Evolutionary conservation across 2,113 vertebrate genomes (phyloP).

Genomic region (Tychaedon coryphoeus): DNA sequence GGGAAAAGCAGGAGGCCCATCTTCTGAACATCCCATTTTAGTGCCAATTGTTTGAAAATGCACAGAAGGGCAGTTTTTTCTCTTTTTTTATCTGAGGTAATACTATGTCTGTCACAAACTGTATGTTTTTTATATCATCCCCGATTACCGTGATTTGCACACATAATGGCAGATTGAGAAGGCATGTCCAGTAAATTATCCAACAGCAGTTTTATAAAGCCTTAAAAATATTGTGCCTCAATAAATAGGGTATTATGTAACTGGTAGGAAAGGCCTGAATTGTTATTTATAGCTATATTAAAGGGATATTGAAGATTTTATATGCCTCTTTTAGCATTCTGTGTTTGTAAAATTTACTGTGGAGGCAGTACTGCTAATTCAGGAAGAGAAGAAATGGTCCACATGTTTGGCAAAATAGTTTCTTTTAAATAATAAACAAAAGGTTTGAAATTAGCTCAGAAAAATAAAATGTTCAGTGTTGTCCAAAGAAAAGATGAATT

Average conservation of each 20-base stretch:
- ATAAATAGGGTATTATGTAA: background rate
- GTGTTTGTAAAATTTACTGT: background rate
- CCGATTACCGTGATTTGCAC: background rate
- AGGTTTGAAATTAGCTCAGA: background rate
- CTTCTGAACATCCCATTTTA: background rate
- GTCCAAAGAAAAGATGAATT: background rate
- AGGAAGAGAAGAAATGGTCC: background rate
- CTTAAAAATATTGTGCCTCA: background rate
- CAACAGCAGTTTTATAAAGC: background rate
- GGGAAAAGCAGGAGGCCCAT: background rate
- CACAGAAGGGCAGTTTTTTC: background rate
- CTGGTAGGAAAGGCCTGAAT: background rate
- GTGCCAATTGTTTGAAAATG: background rate
- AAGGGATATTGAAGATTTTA: background rate
- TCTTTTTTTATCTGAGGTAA: background rate
- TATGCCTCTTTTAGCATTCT: background rate
- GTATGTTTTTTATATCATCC: background rate
- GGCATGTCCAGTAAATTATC: background rate
- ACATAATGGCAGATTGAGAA: background rate
- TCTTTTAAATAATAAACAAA: slow-evolving; percentile 4
- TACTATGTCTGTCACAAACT: background rate
- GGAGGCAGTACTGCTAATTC: background rate
- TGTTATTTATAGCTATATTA: background rate
- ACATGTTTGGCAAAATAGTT: background rate
- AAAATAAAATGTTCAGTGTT: background rate